Evolutionary conservation across 2,113 vertebrate genomes (phyloP).

Genomic region (Numenius arquata): DNA sequence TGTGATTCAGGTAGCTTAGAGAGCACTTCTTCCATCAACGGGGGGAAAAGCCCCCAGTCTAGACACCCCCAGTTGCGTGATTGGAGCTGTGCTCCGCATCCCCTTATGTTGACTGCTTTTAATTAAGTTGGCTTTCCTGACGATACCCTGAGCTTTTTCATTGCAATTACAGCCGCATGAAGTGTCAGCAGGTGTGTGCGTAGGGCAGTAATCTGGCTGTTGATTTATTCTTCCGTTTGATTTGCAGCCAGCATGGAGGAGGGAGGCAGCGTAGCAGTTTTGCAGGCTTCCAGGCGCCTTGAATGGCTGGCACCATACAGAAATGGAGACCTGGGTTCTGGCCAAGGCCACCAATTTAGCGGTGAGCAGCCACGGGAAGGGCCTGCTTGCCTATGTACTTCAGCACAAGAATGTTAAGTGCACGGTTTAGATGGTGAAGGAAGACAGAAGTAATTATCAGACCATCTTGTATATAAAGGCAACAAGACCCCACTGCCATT

Average conservation of each 20-base stretch:
- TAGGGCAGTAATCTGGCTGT: not conserved
- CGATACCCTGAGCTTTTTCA: not conserved
- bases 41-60: not conserved
- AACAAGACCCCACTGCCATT: not conserved
- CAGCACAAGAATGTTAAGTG: not conserved
- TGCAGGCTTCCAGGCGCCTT: not conserved
- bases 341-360: not conserved
- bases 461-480: not conserved
- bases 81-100: not conserved
- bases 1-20: not conserved
- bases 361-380: not conserved
- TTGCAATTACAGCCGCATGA: conserved; percentile 17
- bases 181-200: conserved; percentile 46
- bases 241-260: conserved; percentile 3
- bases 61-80: not conserved
- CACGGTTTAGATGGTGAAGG: not conserved
- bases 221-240: conserved; percentile 13
- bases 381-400: not conserved
- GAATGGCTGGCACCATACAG: not conserved
- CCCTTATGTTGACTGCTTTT: conserved; percentile 33
- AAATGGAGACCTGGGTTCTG: not conserved
- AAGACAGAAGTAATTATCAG: not conserved
- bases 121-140: conserved; percentile 35
- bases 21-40: not conserved
- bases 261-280: not conserved